These are phyloP conservation scores for Athripsodes cinereus DNA, from an alignment of 2,888 invertebrate species.

Conservation along the genomic window DNA sequence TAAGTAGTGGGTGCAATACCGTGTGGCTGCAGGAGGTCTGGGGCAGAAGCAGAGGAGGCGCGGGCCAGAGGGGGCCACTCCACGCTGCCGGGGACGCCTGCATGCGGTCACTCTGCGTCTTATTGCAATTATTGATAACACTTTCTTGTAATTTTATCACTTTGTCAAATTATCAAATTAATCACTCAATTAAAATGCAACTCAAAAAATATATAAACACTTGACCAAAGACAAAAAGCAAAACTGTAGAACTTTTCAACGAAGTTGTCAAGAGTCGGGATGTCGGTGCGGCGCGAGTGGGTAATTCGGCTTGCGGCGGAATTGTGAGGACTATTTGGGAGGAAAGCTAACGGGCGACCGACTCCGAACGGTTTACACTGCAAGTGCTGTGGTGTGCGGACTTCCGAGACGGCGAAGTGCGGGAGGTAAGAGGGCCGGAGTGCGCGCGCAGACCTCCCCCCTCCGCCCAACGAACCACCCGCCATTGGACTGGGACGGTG, in stretches of 20 bases:
- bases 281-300: conserved; percentile 28
- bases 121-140: neutral
- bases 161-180: neutral
- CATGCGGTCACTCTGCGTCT: conserved; percentile 1
- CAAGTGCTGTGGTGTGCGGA: neutral
- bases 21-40: conserved; percentile 32
- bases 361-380: conserved; percentile 6
- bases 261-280: neutral
- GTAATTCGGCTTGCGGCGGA: conserved; percentile 30
- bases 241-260: neutral
- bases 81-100: conserved; percentile 8
- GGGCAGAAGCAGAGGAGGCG: conserved; percentile 36
- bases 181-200: neutral
- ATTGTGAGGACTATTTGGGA: conserved; percentile 27
- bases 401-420: neutral
- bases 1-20: conserved; percentile 36
- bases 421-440: conserved; percentile 15
- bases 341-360: conserved; percentile 11
- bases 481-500: conserved; percentile 1
- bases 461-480: conserved; percentile 18
- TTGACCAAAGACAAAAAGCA: neutral
- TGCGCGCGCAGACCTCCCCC: conserved; percentile 20
- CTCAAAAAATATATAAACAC: neutral
- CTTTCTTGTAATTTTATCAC: no score
- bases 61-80: conserved; percentile 35